Base-by-base conservation (phyloP, 2,113 vertebrate species). In the Prochilodus magdalenae region DNA sequence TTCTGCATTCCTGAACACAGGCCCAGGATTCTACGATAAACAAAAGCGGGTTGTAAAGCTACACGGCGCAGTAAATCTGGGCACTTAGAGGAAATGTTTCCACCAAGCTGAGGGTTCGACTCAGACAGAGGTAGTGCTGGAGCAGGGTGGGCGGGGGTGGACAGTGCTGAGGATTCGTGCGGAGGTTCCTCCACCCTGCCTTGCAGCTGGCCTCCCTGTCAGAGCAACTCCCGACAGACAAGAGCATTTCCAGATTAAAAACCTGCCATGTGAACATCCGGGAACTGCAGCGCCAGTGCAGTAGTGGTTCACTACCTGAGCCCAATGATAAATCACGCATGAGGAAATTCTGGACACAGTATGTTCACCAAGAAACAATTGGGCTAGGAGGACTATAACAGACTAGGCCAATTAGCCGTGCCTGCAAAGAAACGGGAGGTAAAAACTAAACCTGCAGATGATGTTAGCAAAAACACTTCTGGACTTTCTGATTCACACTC, bases 21-120 rank as follows among this genome's bases (percentile, higher is more conserved):
- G 86, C 90, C 86, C 85, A 60, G 87, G 89, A 83, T 85, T 71
- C 69, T 87, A 87, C 89, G 88, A 89, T 93, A 94, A 94, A 94
- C 91, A 92, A 90, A 90, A 84, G 86, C 75, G 33, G 29, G 83
- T 87, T 67, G 86, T 89, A 88, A 93, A 91, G 88, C 22, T 63
- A 85, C 82, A 85, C 87, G n/a, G 69, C 67, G 85, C 78, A 80
- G 87, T 92, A 92, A 92, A 91, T 92, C 89, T 87, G 82, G 84
- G 67, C 67, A 49, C 80, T 83, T 33, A 4, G 83, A 75, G 27
- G n/a, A 81, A 92, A 89, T 88, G 83, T 91, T 92, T 92, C 91
- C 90, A 90, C 81, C 77, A 80, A 60, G 80, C 75, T 71, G 53
- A 33, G 22, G 63, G 66, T 16, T 67, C 22, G 24, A 44, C 69